A percentile compares a stretch with the other conserved stretches of the same genome.
Evolutionary conservation across 2,888 invertebrate species (phyloP).

Genomic region (Barypeithes pellucidus): DNA sequence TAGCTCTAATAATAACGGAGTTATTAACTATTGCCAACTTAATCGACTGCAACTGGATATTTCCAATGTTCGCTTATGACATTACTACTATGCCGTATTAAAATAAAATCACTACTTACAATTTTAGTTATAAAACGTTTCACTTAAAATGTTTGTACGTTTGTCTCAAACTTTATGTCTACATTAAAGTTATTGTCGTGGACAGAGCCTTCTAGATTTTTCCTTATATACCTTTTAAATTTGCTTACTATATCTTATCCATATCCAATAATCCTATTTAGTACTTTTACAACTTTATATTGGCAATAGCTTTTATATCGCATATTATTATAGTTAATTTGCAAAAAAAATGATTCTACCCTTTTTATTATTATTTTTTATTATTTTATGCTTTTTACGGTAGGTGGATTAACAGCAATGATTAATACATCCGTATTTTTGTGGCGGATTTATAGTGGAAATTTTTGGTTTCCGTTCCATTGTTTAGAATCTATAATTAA

Average conservation of each 20-base stretch:
- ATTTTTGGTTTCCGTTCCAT: too few relatives aligned
- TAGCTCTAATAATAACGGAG: too few relatives aligned
- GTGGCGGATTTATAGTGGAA: too few relatives aligned
- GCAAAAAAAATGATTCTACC: not conserved
- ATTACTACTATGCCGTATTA: too few relatives aligned
- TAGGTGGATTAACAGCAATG: not conserved
- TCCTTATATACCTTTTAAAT: conserved; percentile 10
- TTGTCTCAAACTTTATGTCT: not conserved
- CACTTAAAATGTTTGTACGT: not conserved
- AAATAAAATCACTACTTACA: too few relatives aligned
- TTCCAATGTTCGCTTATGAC: too few relatives aligned
- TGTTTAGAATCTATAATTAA: too few relatives aligned
- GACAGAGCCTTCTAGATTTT: not conserved
- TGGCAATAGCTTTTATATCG: not conserved
- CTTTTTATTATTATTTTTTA: too few relatives aligned
- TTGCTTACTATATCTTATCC: conserved; percentile 5
- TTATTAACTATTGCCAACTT: too few relatives aligned
- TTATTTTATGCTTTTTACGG: not conserved
- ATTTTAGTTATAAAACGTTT: not conserved
- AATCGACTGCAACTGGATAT: too few relatives aligned
- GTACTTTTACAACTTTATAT: conserved; percentile 20
- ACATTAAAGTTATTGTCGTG: not conserved
- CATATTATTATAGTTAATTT: not conserved
- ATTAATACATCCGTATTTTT: not conserved
- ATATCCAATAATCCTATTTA: conserved; percentile 3